Evolutionary conservation across 2,113 vertebrate genomes (phyloP), one percentile per base, ranked within the genome.

Genomic region (Asarcornis scutulata): DNA sequence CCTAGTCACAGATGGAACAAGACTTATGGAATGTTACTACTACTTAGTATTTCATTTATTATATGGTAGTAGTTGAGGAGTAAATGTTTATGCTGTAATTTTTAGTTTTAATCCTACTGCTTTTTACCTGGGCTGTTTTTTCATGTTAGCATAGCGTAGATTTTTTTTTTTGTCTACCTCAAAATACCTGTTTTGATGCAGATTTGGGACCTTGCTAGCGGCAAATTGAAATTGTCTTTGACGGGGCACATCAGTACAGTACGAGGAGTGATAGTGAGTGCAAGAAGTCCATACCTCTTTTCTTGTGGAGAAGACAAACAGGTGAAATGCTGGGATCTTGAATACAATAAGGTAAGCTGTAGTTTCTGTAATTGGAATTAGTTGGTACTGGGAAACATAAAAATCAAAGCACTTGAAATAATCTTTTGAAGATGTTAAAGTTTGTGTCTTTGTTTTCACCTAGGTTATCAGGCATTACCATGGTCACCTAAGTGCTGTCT

Each of bases 241-340:
- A 99, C 99, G 0, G 99, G 99, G 32, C 99, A 99, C 97, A 99
- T 99, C 93, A 99, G 99, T 55, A 99, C 99, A 3, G 99, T 99
- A 48, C 98, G 99, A 13, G 99, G 99, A 0, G 99, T 99, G 83
- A 99, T 99, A 3, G 99, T 99, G 56, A 99, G 99, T 95, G 96
- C 83, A 2, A 98, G 99, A 71, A 99, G 99, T 95, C 99, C 99
- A 0, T 99, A 99, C 88, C 98, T 99, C 21, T 99, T 99, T 96
- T 99, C 99, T 76, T 99, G 99, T 92, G 99, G 99, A 66, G 99
- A 99, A 95, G 99, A 99, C 97, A 99, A 99, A 81, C 99, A 99
- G 80, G 99, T 99, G 93, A 99, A 99, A 79, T 99, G 99, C 96
- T 99, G 99, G 99, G 99, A 99, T 97, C 98, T 99, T 71, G 99